Percentiles rank a stretch among this genome's conserved stretches.
phyloP scores from a whole-genome alignment of 2,888 invertebrate genomes.

The Rhopalosiphum nymphaeae region DNA sequence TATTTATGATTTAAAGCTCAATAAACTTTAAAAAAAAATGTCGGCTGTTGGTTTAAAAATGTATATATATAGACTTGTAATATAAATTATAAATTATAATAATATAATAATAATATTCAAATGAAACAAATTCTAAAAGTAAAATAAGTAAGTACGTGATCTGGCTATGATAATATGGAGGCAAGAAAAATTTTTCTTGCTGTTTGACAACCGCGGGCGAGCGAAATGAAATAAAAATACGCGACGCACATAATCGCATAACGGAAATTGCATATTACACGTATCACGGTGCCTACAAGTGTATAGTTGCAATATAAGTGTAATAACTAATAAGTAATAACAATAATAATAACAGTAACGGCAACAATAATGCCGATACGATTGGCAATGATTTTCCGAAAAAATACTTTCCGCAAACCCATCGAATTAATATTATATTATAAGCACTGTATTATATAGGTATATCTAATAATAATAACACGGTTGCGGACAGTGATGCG shows the following conservation, averaged over 20 bases:
- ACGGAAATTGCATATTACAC: background rate
- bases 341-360: background rate
- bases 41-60: background rate
- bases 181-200: background rate
- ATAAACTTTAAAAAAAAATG: background rate
- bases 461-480: background rate
- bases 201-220: background rate
- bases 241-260: background rate
- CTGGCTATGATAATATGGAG: background rate
- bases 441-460: background rate
- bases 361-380: background rate
- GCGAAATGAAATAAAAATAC: background rate
- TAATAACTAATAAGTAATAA: background rate
- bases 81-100: background rate
- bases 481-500: background rate
- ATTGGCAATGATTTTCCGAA: slow-evolving; percentile 9
- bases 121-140: background rate
- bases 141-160: background rate
- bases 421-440: background rate
- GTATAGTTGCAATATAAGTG: background rate
- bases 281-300: background rate
- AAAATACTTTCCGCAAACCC: background rate
- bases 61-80: background rate
- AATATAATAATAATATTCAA: background rate
- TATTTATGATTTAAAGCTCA: background rate